Evolutionary conservation across 2,888 invertebrate genomes (phyloP).

Genomic region (Phengaris arion): DNA sequence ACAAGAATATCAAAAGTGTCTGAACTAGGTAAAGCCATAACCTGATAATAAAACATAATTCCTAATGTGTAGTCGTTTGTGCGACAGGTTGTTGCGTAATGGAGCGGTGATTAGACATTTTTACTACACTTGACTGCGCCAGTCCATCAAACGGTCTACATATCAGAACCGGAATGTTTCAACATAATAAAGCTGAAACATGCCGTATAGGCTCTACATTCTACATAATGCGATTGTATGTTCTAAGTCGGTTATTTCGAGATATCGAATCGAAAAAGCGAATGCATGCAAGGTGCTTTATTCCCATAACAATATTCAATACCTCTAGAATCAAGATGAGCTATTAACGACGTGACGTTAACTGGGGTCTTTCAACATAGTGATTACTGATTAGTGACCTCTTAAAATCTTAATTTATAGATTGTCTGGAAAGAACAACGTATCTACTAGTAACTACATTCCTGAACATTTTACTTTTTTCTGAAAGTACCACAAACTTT

Average conservation of each 20-base stretch:
- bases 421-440: not conserved
- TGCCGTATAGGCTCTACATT: constrained; percentile 27
- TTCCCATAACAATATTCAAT: not conserved
- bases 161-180: constrained; percentile 29
- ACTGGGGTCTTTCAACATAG: too few relatives aligned
- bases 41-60: constrained; percentile 18
- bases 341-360: not conserved
- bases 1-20: not conserved
- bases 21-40: not conserved
- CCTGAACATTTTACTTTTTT: not conserved
- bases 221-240: constrained; percentile 27
- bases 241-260: not conserved
- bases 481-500: not conserved
- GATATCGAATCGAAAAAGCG: not conserved
- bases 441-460: not conserved
- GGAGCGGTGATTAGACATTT: constrained; percentile 45
- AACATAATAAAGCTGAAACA: constrained; percentile 22
- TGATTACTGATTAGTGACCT: not conserved
- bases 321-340: not conserved
- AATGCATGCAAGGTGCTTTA: not conserved
- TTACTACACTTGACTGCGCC: constrained; percentile 45
- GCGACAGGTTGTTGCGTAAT: constrained; percentile 45
- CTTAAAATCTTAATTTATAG: not conserved
- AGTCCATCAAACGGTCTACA: constrained; percentile 33
- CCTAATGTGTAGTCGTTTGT: constrained; percentile 9